A percentile compares a stretch with the other conserved stretches of the same genome.
Conservation (phyloP, 2,113 vertebrate genomes). For the Lipophrys pholis region DNA sequence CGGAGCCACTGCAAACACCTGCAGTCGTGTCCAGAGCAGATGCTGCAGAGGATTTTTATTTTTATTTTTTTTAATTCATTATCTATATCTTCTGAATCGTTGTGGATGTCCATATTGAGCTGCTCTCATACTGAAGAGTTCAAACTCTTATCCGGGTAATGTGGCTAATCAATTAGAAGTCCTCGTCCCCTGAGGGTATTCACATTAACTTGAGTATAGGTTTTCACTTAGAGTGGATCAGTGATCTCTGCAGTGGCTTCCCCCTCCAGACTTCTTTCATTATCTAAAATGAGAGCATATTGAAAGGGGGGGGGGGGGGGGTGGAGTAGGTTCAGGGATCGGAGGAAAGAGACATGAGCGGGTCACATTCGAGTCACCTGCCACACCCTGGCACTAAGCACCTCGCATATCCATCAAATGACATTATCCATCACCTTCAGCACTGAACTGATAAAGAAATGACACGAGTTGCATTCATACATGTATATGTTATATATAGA, state of each 20-base stretch:
- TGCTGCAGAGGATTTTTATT: slow-evolving; percentile 42
- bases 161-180: slow-evolving; percentile 82
- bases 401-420: slow-evolving; percentile 52
- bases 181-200: slow-evolving; percentile 76
- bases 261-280: slow-evolving; percentile 80
- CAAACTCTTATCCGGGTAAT: slow-evolving; percentile 78
- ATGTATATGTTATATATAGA: background rate
- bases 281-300: slow-evolving; percentile 80
- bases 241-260: slow-evolving; percentile 77
- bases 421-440: slow-evolving; percentile 65
- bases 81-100: slow-evolving; percentile 54
- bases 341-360: slow-evolving; percentile 47
- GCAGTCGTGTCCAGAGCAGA: slow-evolving; percentile 58
- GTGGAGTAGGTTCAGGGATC: slow-evolving; percentile 60
- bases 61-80: slow-evolving; percentile 34
- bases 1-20: slow-evolving; percentile 53
- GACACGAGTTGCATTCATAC: slow-evolving; percentile 41
- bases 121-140: slow-evolving; percentile 69
- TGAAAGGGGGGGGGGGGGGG: slow-evolving; percentile 66
- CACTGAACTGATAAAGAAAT: slow-evolving; percentile 51
- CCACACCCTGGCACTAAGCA: slow-evolving; percentile 39
- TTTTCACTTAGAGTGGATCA: slow-evolving; percentile 84
- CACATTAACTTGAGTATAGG: slow-evolving; percentile 85
- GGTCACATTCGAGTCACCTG: slow-evolving; percentile 59
- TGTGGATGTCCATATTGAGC: slow-evolving; percentile 65